Evolutionary conservation across 2,888 invertebrate species (phyloP).

Genomic region (Caenorhabditis uteleia): DNA sequence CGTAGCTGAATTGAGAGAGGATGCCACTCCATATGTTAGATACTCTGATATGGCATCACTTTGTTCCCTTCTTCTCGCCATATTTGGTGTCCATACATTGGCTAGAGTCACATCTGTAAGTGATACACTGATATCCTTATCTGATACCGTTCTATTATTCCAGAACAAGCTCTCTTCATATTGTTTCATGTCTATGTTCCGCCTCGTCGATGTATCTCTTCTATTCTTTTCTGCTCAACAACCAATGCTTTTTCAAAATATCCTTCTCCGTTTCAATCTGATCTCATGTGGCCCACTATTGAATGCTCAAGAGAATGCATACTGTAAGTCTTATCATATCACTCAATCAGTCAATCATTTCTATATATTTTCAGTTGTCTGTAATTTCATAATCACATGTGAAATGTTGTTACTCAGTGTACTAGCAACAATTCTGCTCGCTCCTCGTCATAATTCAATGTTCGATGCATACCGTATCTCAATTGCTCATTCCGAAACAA

Average conservation of each 20-base stretch:
- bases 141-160: conserved; percentile 8
- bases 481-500: conserved; percentile 9
- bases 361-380: conserved; percentile 59
- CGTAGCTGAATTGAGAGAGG: conserved; percentile 51
- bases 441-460: conserved; percentile 56
- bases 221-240: conserved; percentile 68
- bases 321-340: conserved; percentile 51
- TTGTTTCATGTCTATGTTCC: conserved; percentile 68
- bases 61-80: conserved; percentile 63
- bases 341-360: background rate
- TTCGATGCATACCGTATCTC: conserved; percentile 47
- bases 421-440: conserved; percentile 57
- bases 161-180: conserved; percentile 63
- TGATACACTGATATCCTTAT: background rate
- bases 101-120: conserved; percentile 62
- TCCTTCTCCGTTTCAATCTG: conserved; percentile 58
- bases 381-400: conserved; percentile 66
- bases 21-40: conserved; percentile 41
- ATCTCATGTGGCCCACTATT: conserved; percentile 65
- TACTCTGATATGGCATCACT: conserved; percentile 64
- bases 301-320: conserved; percentile 62
- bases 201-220: conserved; percentile 65
- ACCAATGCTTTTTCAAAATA: conserved; percentile 67
- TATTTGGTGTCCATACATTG: conserved; percentile 66
- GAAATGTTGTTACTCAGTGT: conserved; percentile 62